Evolutionary conservation across 2,888 invertebrate genomes (phyloP), one percentile per base, ranked within the genome.

Genomic region (Callinectes sapidus): DNA sequence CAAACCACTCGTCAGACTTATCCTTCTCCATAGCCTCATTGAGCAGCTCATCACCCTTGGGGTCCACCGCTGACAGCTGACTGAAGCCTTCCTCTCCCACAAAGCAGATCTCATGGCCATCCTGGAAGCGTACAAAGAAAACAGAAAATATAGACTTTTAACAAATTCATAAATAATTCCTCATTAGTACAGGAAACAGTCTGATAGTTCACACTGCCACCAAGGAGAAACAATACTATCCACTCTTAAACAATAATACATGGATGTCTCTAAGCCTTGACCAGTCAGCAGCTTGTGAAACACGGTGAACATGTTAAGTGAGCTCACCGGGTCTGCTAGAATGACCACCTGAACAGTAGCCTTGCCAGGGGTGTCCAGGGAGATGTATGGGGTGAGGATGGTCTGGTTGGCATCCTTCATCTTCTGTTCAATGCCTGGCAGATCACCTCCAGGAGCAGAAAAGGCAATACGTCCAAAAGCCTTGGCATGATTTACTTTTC

Each of bases 51-150:
- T 98, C 98, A 89, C 98, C 98, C 91, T 97, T 97, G 0, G 97
- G 97, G 95, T 99, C 99, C 3, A 98, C 97, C 95, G 97, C 96
- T 0, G 99, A 99, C 77, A 99, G 96, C 95, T 98, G 97, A 10
- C 97, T 96, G 96, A 99, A 99, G 71, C 97, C 98, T 96, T 99
- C 99, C 95, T 99, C 99, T 94, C 99, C 99, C 8, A 99, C 99
- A 96, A 99, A 99, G 96, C 99, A 99, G 95, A 99, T 99, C 96
- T 99, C 99, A 96, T 99, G 99, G 0, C 97, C 98, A 96, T 99
- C 98, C 97, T 97, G 95, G 61, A 81, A 88, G 18, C 5, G 89
- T n/a, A 89, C n/a, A 81, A 89, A 18, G 16, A 55, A 93, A 23
- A 54, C 90, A 87, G 2, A n/a, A 28, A 54, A 48, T 8, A 32